Evolutionary conservation across 2,113 vertebrate genomes (phyloP).

Genomic region (Hydropotes inermis): DNA sequence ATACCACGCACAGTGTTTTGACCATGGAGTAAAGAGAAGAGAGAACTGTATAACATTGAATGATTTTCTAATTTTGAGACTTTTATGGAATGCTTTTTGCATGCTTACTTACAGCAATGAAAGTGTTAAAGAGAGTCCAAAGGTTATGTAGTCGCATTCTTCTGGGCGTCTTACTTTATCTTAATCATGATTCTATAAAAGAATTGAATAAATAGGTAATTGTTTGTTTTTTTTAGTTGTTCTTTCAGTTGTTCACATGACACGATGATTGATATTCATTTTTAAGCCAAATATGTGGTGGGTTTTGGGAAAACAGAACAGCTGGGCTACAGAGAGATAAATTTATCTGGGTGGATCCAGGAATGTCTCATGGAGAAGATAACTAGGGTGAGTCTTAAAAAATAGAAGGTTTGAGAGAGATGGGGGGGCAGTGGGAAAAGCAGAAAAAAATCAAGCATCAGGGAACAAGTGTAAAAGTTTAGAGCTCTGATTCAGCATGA

Average conservation of each 20-base stretch:
- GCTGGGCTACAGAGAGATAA: fast-evolving
- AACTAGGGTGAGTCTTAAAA: not conserved
- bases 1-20: not conserved
- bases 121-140: not conserved
- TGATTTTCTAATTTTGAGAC: not conserved
- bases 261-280: not conserved
- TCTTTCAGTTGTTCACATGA: too few relatives aligned
- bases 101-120: not conserved
- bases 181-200: not conserved
- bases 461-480: not conserved
- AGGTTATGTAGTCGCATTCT: not conserved
- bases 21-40: not conserved
- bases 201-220: not conserved
- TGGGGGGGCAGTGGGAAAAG: not conserved
- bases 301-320: not conserved
- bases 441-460: not conserved
- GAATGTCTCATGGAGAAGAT: not conserved
- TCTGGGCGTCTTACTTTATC: not conserved
- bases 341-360: not conserved
- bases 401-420: not conserved
- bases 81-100: not conserved
- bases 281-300: not conserved
- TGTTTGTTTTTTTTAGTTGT: not conserved
- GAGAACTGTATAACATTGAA: not conserved
- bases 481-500: not conserved